phyloP scores from a whole-genome alignment of 2,113 vertebrate species.

The Gallinago media region DNA sequence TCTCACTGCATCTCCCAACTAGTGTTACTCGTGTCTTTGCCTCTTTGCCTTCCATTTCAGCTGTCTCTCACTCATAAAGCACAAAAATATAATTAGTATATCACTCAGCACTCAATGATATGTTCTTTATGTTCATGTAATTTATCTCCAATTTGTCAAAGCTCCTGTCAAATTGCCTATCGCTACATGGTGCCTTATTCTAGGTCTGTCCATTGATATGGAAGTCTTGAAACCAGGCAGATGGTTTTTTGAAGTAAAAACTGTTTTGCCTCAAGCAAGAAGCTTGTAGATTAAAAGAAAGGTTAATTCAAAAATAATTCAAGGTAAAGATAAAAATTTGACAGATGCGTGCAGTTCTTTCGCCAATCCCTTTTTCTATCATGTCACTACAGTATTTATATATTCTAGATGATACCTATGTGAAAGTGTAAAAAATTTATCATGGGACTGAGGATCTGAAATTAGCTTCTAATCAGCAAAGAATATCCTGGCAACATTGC shows the following conservation, averaged over 20 bases:
- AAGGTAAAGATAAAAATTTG: slow-evolving; percentile 67
- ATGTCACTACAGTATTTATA: background rate
- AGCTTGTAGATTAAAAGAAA: slow-evolving; percentile 66
- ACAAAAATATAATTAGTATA: slow-evolving; percentile 44
- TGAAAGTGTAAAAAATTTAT: slow-evolving; percentile 30
- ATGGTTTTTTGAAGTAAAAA: slow-evolving; percentile 66
- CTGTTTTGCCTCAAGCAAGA: slow-evolving; percentile 63
- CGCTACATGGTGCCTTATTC: background rate
- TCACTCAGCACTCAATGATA: slow-evolving; percentile 33
- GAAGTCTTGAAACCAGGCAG: slow-evolving; percentile 61
- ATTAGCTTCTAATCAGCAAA: slow-evolving; percentile 52
- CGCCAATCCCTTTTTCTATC: background rate
- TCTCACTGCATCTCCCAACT: background rate
- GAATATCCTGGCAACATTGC: background rate
- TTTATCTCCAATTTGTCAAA: slow-evolving; percentile 57
- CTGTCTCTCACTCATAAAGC: slow-evolving; percentile 13
- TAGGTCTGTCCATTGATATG: slow-evolving; percentile 42
- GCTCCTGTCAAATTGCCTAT: slow-evolving; percentile 22
- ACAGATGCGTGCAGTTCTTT: slow-evolving; percentile 31
- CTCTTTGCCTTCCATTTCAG: background rate
- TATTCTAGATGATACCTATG: slow-evolving; percentile 4
- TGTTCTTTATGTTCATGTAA: slow-evolving; percentile 37
- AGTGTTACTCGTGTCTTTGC: background rate
- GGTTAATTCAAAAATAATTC: slow-evolving; percentile 72
- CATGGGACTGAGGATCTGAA: background rate